phyloP scores from a whole-genome alignment of 2,888 invertebrate species.

The Bibio marci region DNA sequence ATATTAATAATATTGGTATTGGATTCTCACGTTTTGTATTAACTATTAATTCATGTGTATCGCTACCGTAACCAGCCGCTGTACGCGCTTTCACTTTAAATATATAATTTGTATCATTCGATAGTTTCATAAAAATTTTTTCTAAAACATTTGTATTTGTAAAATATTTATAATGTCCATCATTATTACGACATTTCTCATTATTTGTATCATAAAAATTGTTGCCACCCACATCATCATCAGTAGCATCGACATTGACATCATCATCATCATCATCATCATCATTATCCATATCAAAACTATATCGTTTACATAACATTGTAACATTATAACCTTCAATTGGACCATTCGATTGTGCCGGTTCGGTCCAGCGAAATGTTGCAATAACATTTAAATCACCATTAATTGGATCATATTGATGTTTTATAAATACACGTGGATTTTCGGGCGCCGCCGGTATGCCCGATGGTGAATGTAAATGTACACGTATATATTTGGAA shows the following conservation, averaged over 20 bases:
- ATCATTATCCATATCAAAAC: neutral
- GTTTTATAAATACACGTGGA: constrained; percentile 55
- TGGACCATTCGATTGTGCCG: constrained; percentile 54
- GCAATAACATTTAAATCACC: constrained; percentile 31
- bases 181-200: neutral
- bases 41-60: constrained; percentile 44
- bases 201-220: no score
- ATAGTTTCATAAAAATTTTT: constrained; percentile 35
- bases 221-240: no score
- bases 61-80: constrained; percentile 55
- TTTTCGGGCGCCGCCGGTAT: constrained; percentile 58
- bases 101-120: constrained; percentile 9
- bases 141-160: constrained; percentile 35
- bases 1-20: constrained; percentile 59
- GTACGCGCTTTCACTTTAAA: constrained; percentile 65
- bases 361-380: constrained; percentile 66
- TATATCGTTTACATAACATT: constrained; percentile 23
- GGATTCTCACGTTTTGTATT: constrained; percentile 57
- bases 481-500: constrained; percentile 41
- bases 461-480: constrained; percentile 62
- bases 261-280: neutral
- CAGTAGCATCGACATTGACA: no score
- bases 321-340: constrained; percentile 45
- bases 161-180: constrained; percentile 22
- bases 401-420: constrained; percentile 24